These are phyloP conservation scores for Rhineura floridana DNA, from an alignment of 2,113 vertebrate species.

Conservation along the genomic window DNA sequence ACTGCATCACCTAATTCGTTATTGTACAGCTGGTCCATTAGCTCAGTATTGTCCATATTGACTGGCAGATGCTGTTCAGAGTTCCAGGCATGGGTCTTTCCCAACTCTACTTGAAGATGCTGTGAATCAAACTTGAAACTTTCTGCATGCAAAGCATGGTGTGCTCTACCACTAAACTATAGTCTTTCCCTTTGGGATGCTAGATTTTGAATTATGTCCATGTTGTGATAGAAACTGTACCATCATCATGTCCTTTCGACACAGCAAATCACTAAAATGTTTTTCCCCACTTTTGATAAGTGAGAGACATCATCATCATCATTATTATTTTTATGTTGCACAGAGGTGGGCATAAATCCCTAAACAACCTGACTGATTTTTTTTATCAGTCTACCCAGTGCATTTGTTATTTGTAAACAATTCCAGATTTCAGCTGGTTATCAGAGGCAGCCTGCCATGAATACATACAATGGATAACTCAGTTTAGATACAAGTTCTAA, in stretches of 20 bases:
- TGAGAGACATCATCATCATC: too few species aligned
- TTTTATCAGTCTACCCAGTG: background rate
- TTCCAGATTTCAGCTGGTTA: background rate
- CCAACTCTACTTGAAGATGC: too few species aligned
- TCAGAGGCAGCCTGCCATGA: background rate
- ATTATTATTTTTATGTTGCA: too few species aligned
- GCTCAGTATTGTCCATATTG: too few species aligned
- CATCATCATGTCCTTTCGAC: background rate
- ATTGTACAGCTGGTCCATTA: too few species aligned
- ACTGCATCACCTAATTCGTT: too few species aligned
- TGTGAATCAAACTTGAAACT: too few species aligned
- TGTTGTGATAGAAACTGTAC: background rate
- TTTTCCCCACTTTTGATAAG: background rate
- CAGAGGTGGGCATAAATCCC: background rate
- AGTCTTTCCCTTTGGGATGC: too few species aligned
- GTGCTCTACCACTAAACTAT: too few species aligned
- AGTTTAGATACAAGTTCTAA: slow-evolving; percentile 20
- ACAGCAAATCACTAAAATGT: background rate
- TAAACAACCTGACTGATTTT: background rate
- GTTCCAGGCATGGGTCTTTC: too few species aligned
- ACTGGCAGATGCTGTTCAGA: too few species aligned
- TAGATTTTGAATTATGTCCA: background rate
- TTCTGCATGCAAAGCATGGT: too few species aligned
- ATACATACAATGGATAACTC: background rate
- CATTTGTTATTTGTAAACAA: background rate